These are phyloP conservation scores for Oithona nana DNA, from an alignment of 2,888 invertebrate species.

Conservation along the genomic window DNA sequence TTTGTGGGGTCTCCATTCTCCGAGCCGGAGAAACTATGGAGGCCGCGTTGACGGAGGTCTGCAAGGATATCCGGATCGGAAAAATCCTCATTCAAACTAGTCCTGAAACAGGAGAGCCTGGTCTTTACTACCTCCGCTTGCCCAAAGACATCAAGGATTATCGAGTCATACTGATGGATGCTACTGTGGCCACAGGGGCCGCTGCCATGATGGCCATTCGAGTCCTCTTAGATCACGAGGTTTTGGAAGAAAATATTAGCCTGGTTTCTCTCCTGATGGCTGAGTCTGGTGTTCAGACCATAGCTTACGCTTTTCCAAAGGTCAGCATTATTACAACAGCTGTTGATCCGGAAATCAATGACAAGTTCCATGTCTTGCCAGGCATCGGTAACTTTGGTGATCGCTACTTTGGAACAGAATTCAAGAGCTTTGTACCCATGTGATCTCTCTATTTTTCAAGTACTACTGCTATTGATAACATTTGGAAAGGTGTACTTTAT, in stretches of 20 bases:
- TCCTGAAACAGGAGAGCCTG: slow-evolving; percentile 84
- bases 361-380: slow-evolving; percentile 87
- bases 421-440: no score
- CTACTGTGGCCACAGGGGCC: slow-evolving; percentile 93
- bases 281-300: slow-evolving; percentile 65
- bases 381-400: slow-evolving; percentile 99
- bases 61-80: slow-evolving; percentile 90
- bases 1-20: slow-evolving; percentile 92
- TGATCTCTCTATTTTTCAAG: no score
- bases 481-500: no score
- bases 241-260: slow-evolving; percentile 76
- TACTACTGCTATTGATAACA: no score
- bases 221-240: slow-evolving; percentile 91
- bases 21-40: slow-evolving; percentile 99
- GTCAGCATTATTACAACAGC: slow-evolving; percentile 89
- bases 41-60: slow-evolving; percentile 89
- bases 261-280: slow-evolving; percentile 89
- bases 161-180: slow-evolving; percentile 88
- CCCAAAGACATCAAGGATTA: slow-evolving; percentile 95
- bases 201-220: slow-evolving; percentile 99
- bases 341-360: slow-evolving; percentile 86
- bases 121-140: slow-evolving; percentile 84
- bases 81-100: slow-evolving; percentile 98
- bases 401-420: slow-evolving; percentile 85
- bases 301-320: slow-evolving; percentile 94